phyloP scores from a whole-genome alignment of 1,140 invertebrate species.

The Dryas iulia region DNA sequence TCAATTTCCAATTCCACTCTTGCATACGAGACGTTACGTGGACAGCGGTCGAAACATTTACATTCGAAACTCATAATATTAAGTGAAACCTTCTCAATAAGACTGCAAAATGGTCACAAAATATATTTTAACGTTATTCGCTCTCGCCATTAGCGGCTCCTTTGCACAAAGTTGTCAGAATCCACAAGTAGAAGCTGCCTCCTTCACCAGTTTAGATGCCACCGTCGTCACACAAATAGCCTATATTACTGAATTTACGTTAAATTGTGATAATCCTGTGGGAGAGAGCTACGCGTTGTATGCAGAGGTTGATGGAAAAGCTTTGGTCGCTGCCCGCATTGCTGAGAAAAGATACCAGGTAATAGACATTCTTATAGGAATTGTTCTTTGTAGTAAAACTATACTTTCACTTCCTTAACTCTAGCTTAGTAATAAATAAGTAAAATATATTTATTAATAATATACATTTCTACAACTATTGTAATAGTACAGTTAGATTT shows the following conservation, averaged over 20 bases:
- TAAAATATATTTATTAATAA: no score
- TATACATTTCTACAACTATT: no score
- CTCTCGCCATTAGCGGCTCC: constrained; percentile 43
- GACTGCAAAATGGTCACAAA: constrained; percentile 70
- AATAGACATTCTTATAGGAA: constrained; percentile 31
- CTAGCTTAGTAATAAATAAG: neutral
- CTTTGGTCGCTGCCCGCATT: constrained; percentile 89
- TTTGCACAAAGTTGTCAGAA: constrained; percentile 79
- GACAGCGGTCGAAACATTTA: constrained; percentile 22
- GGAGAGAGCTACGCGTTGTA: constrained; percentile 87
- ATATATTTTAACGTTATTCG: constrained; percentile 49
- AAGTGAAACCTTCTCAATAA: constrained; percentile 39
- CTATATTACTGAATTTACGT: constrained; percentile 87
- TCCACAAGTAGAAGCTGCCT: constrained; percentile 84
- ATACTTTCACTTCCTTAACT: neutral
- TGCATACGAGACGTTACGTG: constrained; percentile 33
- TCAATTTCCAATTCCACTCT: constrained; percentile 7
- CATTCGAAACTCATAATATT: constrained; percentile 32
- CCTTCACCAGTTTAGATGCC: constrained; percentile 94
- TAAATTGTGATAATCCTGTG: constrained; percentile 84
- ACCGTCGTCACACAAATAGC: constrained; percentile 92
- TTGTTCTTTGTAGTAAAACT: neutral
- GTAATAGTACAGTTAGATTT: no score
- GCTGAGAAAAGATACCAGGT: constrained; percentile 90
- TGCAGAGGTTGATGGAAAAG: constrained; percentile 91